Evolutionary conservation across 2,888 invertebrate species (phyloP).

Genomic region (Pycnomerus fuliginosus): DNA sequence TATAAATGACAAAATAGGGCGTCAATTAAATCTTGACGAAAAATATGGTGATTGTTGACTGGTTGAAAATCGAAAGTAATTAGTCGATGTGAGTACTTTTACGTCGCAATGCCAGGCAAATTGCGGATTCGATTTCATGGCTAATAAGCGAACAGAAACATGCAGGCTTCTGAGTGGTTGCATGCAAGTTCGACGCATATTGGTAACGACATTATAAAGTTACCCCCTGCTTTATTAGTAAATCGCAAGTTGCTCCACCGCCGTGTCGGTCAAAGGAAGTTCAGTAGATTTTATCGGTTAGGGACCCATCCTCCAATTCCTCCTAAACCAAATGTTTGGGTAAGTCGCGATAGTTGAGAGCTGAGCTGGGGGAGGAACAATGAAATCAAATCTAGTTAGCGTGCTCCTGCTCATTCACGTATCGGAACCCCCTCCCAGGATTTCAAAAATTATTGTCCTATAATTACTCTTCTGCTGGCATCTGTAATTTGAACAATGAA

Average conservation of each 20-base stretch:
- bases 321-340: slow-evolving; percentile 18
- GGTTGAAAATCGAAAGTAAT: slow-evolving; percentile 9
- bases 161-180: slow-evolving; percentile 10
- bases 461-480: slow-evolving; percentile 23
- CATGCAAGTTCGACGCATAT: slow-evolving; percentile 11
- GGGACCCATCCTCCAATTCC: slow-evolving; percentile 6
- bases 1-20: too few relatives aligned
- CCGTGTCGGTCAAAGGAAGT: slow-evolving; percentile 17
- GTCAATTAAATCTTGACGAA: too few relatives aligned
- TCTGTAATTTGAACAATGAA: slow-evolving; percentile 26
- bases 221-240: slow-evolving; percentile 14
- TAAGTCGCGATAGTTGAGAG: slow-evolving; percentile 16
- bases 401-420: slow-evolving; percentile 17
- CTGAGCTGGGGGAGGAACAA: slow-evolving; percentile 19
- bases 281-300: slow-evolving; percentile 18
- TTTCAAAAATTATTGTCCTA: slow-evolving; percentile 19
- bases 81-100: too few relatives aligned
- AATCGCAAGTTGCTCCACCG: slow-evolving; percentile 17
- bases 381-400: slow-evolving; percentile 24
- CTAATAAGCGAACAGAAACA: slow-evolving; percentile 13
- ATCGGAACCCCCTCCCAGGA: slow-evolving; percentile 11
- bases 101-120: too few relatives aligned
- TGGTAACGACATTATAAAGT: slow-evolving; percentile 20
- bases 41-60: slow-evolving; percentile 9
- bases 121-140: slow-evolving; percentile 17